Evolutionary conservation across 2,113 vertebrate species (phyloP).

Genomic region (Tringa solitaria): DNA sequence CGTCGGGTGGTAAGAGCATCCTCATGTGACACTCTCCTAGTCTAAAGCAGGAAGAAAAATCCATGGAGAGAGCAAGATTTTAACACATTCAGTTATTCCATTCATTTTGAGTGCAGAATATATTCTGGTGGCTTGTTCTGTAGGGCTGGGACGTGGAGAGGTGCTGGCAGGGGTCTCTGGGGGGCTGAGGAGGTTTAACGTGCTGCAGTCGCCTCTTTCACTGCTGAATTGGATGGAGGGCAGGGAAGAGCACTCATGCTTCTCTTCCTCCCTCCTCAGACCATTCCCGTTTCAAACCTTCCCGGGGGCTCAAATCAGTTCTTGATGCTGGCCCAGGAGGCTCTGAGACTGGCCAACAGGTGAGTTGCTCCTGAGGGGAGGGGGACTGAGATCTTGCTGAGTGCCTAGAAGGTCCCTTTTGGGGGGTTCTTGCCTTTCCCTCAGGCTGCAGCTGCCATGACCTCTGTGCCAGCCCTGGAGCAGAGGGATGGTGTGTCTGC

Average conservation of each 20-base stretch:
- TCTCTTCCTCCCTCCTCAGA: constrained; percentile 60
- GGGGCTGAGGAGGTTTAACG: rapidly evolving
- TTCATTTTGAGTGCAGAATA: background rate
- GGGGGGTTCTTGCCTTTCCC: background rate
- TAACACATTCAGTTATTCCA: rapidly evolving
- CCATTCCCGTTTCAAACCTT: constrained; percentile 66
- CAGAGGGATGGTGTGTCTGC: background rate
- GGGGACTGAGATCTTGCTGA: background rate
- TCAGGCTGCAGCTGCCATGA: background rate
- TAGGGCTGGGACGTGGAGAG: background rate
- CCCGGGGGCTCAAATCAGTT: constrained; percentile 53
- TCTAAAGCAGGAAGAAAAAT: background rate
- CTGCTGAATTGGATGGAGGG: background rate
- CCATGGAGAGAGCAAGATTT: background rate
- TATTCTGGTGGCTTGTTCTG: background rate
- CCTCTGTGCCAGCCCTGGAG: background rate
- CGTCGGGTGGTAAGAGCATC: constrained; percentile 67
- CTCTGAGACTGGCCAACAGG: constrained; percentile 80
- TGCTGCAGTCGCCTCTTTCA: background rate
- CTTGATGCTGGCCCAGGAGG: constrained; percentile 77
- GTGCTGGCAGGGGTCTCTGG: background rate
- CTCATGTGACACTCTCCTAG: rapidly evolving
- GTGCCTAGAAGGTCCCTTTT: background rate
- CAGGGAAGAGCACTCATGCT: background rate
- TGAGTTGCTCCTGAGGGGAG: constrained; percentile 53